A percentile compares a stretch with the other conserved stretches of the same genome.
Conservation (phyloP, 1,140 invertebrate species). For the Drosophila trapezifrons region DNA sequence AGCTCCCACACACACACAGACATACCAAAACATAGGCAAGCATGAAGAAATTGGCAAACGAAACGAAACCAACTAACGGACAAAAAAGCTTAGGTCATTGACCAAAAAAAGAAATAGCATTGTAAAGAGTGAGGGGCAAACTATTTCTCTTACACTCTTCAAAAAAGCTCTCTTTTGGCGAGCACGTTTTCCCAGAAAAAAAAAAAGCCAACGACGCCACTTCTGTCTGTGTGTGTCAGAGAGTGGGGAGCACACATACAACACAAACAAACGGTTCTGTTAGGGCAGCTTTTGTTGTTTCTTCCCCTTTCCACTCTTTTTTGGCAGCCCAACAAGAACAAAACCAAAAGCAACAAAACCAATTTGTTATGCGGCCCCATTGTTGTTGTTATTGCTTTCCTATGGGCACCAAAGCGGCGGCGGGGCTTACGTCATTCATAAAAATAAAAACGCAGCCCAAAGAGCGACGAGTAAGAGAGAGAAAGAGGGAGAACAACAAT, state of each 20-base stretch:
- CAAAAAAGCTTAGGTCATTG: slow-evolving; percentile 77
- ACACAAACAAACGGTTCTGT: slow-evolving; percentile 5
- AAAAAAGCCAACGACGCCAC: slow-evolving; percentile 63
- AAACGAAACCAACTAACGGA: slow-evolving; percentile 63
- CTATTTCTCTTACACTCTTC: slow-evolving; percentile 21
- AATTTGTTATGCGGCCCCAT: slow-evolving; percentile 15
- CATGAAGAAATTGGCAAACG: slow-evolving; percentile 24
- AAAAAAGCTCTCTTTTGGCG: slow-evolving; percentile 13
- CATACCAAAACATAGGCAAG: neutral
- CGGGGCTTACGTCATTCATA: slow-evolving; percentile 78
- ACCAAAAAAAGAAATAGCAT: slow-evolving; percentile 76
- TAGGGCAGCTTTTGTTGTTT: slow-evolving; percentile 26
- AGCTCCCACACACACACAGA: neutral
- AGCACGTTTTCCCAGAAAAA: slow-evolving; percentile 67
- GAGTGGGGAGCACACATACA: slow-evolving; percentile 30
- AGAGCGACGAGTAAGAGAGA: slow-evolving; percentile 38
- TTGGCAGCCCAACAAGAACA: slow-evolving; percentile 18
- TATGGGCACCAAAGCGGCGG: slow-evolving; percentile 39
- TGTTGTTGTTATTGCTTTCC: slow-evolving; percentile 57
- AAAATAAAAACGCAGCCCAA: slow-evolving; percentile 68
- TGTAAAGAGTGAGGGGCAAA: slow-evolving; percentile 28
- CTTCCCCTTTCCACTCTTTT: slow-evolving; percentile 16
- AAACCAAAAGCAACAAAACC: slow-evolving; percentile 32
- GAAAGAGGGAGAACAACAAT: slow-evolving; percentile 30
- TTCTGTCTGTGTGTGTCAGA: slow-evolving; percentile 31